Conservation (phyloP, 1,140 invertebrate species). For the Drosophila busckii region DNA sequence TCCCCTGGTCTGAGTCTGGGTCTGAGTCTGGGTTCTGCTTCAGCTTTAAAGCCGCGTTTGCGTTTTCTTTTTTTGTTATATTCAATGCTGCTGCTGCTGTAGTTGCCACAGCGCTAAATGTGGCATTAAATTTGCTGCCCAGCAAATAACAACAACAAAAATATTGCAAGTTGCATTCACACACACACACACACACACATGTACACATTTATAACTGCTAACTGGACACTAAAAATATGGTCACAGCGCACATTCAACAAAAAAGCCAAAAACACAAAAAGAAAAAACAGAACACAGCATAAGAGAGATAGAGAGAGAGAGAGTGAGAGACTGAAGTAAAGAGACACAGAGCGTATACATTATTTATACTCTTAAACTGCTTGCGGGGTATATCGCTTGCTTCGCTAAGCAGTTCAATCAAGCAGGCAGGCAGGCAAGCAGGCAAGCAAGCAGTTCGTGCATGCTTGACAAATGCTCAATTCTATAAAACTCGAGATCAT, state of each 20-base stretch:
- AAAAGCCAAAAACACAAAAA: conserved; percentile 3
- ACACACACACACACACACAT: conserved; percentile 6
- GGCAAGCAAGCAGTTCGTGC: no score
- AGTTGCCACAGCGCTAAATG: conserved; percentile 69
- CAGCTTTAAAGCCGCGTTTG: conserved; percentile 29
- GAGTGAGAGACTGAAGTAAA: not conserved
- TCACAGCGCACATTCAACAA: conserved; percentile 15
- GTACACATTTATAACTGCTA: conserved; percentile 30
- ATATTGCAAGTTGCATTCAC: conserved; percentile 1
- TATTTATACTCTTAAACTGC: no score
- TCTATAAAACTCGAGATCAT: no score
- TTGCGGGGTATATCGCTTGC: no score
- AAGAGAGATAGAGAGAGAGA: not conserved
- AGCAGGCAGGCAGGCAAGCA: no score
- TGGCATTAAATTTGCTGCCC: conserved; percentile 67
- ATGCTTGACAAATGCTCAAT: no score
- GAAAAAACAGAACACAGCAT: not conserved
- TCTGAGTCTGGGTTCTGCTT: not conserved
- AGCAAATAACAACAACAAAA: conserved; percentile 28
- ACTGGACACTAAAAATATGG: conserved; percentile 69
- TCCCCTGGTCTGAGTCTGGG: not conserved
- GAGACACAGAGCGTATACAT: not conserved
- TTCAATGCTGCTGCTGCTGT: conserved; percentile 41
- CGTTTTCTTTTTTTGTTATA: no score
- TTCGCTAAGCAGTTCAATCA: no score